Evolutionary conservation across 2,888 invertebrate genomes (phyloP).

Genomic region (Palloptera scutellata): DNA sequence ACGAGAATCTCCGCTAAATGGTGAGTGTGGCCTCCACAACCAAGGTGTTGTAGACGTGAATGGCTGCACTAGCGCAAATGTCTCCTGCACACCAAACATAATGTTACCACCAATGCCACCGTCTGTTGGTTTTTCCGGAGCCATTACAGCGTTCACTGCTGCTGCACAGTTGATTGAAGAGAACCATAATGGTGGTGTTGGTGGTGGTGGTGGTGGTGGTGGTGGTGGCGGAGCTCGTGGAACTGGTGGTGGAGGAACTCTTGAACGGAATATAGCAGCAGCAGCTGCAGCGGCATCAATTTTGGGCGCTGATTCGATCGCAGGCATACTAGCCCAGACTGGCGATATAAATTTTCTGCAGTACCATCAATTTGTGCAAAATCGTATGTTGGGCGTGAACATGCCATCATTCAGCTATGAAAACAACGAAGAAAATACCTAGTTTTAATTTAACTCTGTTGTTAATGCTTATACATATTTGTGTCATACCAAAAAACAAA

Average conservation of each 20-base stretch:
- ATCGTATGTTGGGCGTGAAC: no score
- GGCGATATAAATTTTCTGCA: no score
- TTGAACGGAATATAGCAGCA: constrained; percentile 41
- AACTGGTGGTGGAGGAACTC: neutral
- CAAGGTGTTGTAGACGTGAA: constrained; percentile 31
- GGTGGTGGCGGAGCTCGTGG: constrained; percentile 30
- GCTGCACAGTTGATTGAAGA: neutral
- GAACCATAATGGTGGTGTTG: constrained; percentile 25
- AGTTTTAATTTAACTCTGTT: no score
- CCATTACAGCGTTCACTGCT: constrained; percentile 55
- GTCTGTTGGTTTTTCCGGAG: constrained; percentile 59
- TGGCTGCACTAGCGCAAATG: constrained; percentile 5
- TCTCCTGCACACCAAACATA: constrained; percentile 8
- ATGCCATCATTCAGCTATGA: no score
- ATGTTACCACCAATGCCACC: constrained; percentile 45
- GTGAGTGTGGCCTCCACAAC: no score
- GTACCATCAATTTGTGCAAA: no score
- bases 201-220: constrained; percentile 33
- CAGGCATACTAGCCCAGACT: neutral
- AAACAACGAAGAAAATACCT: no score
- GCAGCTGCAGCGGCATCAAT: constrained; percentile 51
- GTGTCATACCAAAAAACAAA: no score
- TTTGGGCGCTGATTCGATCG: constrained; percentile 31
- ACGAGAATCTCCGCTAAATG: constrained; percentile 46
- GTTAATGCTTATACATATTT: no score